Conservation (phyloP, 2,113 vertebrate genomes). For the Centropristis striata region DNA sequence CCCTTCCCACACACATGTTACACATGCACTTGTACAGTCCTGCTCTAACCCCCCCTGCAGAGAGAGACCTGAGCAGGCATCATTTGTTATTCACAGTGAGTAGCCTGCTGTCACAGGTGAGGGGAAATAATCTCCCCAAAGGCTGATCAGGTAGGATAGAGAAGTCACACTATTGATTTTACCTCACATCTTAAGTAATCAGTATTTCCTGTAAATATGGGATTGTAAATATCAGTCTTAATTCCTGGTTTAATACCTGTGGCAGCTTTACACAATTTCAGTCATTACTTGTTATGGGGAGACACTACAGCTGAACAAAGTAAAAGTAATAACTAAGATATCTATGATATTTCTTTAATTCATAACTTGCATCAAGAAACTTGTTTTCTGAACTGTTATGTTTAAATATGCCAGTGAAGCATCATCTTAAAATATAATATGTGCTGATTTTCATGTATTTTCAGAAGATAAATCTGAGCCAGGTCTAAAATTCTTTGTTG, state of each 20-base stretch:
- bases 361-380: too few species aligned
- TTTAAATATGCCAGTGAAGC: too few species aligned
- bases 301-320: too few species aligned
- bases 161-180: conserved; percentile 41
- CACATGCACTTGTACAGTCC: conserved; percentile 29
- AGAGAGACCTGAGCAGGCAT: conserved; percentile 89
- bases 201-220: neutral
- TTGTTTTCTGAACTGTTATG: too few species aligned
- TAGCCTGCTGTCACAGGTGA: conserved; percentile 79
- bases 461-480: too few species aligned
- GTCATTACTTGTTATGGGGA: too few species aligned
- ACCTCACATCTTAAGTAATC: neutral
- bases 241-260: neutral
- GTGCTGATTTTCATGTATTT: too few species aligned
- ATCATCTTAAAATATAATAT: too few species aligned
- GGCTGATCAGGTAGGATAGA: conserved; percentile 48
- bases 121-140: conserved; percentile 86
- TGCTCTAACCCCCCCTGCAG: conserved; percentile 84
- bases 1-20: neutral
- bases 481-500: too few species aligned
- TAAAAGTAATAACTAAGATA: too few species aligned
- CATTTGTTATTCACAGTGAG: conserved; percentile 93
- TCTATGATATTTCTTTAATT: too few species aligned
- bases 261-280: neutral
- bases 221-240: neutral